Evolutionary conservation across 1,140 invertebrate species (phyloP).

Genomic region (Diploscapter pachys): DNA sequence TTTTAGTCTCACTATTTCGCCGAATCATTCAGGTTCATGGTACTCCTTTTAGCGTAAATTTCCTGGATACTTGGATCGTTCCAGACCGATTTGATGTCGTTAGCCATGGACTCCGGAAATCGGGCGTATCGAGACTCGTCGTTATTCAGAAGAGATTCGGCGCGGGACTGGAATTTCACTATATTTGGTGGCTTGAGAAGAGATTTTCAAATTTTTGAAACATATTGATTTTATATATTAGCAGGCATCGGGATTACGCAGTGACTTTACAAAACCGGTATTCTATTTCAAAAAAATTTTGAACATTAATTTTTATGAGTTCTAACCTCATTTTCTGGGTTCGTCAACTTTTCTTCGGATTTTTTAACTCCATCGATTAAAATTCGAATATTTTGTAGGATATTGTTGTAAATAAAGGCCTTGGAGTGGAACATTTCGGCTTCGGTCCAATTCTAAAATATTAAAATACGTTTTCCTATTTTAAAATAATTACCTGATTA

Average conservation of each 20-base stretch:
- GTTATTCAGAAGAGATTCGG: slow-evolving; percentile 12
- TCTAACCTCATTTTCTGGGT: slow-evolving; percentile 25
- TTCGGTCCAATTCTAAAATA: slow-evolving; percentile 15
- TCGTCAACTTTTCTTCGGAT: slow-evolving; percentile 10
- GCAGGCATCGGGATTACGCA: background rate
- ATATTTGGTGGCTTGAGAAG: too few species aligned
- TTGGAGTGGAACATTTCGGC: slow-evolving; percentile 32
- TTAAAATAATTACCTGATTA: slow-evolving; percentile 9
- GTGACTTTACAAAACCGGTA: background rate
- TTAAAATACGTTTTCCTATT: too few species aligned
- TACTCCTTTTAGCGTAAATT: slow-evolving; percentile 19
- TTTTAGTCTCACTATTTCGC: slow-evolving; percentile 28
- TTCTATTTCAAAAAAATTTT: background rate
- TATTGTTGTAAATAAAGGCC: slow-evolving; percentile 34
- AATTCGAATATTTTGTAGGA: slow-evolving; percentile 21
- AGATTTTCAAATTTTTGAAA: too few species aligned
- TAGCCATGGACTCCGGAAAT: slow-evolving; percentile 23
- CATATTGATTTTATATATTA: too few species aligned
- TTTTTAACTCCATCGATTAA: slow-evolving; percentile 13
- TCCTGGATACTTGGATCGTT: slow-evolving; percentile 26
- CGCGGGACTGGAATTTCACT: slow-evolving; percentile 7
- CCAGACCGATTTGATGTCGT: slow-evolving; percentile 28
- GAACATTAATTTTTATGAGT: background rate
- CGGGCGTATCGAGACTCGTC: slow-evolving; percentile 18
- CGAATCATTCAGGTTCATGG: slow-evolving; percentile 40